Evolutionary conservation across 2,113 vertebrate genomes (phyloP).

Genomic region (Heterocephalus glaber): DNA sequence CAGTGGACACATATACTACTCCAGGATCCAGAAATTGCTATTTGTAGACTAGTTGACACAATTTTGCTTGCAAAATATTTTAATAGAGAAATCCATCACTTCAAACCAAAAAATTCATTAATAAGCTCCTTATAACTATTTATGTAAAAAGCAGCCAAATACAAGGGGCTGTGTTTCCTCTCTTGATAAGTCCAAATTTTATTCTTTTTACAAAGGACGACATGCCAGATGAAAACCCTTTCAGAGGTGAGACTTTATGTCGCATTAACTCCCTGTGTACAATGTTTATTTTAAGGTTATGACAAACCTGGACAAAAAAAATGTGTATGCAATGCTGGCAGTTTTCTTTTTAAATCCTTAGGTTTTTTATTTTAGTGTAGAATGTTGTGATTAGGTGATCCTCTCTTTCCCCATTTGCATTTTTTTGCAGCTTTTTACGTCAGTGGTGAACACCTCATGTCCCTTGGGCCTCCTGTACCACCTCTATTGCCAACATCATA

Average conservation of each 20-base stretch:
- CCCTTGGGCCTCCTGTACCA: slow-evolving; percentile 48
- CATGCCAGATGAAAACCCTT: not conserved
- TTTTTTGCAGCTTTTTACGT: slow-evolving; percentile 67
- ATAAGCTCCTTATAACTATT: not conserved
- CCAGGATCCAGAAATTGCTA: not conserved
- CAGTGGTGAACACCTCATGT: slow-evolving; percentile 71
- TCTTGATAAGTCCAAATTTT: not conserved
- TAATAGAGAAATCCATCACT: not conserved
- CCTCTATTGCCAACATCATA: slow-evolving; percentile 70
- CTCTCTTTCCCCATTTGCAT: slow-evolving; percentile 45
- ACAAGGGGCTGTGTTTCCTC: not conserved
- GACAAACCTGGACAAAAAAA: not conserved
- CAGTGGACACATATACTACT: not conserved
- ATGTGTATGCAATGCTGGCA: not conserved
- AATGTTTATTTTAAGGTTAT: slow-evolving; percentile 17
- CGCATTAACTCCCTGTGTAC: not conserved
- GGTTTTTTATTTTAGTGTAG: slow-evolving; percentile 45
- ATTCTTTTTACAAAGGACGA: not conserved
- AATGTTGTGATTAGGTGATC: not conserved
- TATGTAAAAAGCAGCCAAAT: not conserved
- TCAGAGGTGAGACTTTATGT: not conserved
- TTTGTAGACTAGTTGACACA: not conserved
- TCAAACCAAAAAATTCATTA: not conserved
- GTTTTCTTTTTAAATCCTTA: slow-evolving; percentile 13
- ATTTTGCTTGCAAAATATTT: not conserved